phyloP scores from a whole-genome alignment of 2,797 vertebrate genomes.

The Agapornis canus region DNA sequence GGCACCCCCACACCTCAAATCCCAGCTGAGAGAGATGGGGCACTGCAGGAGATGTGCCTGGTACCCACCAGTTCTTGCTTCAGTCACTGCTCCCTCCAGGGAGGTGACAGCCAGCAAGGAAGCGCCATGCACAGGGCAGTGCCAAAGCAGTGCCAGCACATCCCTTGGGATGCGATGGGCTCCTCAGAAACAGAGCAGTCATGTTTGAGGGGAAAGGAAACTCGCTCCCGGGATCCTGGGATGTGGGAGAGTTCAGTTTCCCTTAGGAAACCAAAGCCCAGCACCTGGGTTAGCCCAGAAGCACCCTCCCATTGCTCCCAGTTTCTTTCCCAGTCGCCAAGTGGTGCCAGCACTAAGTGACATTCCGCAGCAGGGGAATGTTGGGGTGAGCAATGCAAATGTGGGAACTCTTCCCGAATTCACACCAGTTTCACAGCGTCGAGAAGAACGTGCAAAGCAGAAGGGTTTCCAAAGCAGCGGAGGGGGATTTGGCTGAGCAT shows the following conservation, averaged over 20 bases:
- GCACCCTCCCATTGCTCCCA: background rate
- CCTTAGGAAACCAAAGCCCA: background rate
- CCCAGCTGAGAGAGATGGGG: background rate
- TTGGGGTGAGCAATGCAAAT: constrained; percentile 36
- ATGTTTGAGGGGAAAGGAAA: background rate
- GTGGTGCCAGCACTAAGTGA: background rate
- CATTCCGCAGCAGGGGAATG: background rate
- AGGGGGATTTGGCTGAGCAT: constrained; percentile 24
- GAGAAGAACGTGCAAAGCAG: constrained; percentile 12
- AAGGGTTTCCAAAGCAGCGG: constrained; percentile 25
- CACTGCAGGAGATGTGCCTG: background rate
- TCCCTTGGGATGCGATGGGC: background rate
- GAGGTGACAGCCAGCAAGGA: background rate
- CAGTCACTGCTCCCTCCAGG: rapidly evolving
- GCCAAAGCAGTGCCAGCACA: background rate
- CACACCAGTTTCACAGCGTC: background rate
- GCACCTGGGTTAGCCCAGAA: background rate
- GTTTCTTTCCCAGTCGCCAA: background rate
- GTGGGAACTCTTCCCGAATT: background rate
- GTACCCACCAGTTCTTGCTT: background rate
- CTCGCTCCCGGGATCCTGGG: rapidly evolving
- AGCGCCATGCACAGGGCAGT: background rate
- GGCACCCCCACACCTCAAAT: rapidly evolving
- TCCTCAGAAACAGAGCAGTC: background rate
- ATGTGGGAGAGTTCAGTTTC: background rate